Evolutionary conservation across 2,888 invertebrate species (phyloP).

Genomic region (Minunthozetes semirufus): DNA sequence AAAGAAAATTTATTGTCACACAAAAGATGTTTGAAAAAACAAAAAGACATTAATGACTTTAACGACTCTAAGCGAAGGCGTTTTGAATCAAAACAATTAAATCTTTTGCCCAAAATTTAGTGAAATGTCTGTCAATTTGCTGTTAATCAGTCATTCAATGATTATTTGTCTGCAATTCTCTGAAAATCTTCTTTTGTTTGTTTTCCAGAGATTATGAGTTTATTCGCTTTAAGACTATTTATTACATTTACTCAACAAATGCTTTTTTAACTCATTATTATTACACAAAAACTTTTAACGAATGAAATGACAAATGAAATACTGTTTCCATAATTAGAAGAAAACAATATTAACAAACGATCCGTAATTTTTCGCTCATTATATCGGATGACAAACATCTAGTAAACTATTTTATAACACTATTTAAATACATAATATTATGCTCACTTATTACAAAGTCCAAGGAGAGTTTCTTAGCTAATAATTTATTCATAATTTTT

Average conservation of each 20-base stretch:
- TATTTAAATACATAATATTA: no score
- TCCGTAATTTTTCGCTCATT: no score
- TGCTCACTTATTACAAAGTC: no score
- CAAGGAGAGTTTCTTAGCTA: no score
- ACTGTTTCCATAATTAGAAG: not conserved
- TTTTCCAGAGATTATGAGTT: not conserved
- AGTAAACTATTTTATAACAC: no score
- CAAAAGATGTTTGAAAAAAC: not conserved
- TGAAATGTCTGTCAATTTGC: not conserved
- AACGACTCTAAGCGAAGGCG: not conserved
- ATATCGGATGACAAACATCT: no score
- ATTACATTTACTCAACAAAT: not conserved
- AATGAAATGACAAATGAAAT: not conserved
- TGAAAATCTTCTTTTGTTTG: conserved; percentile 1
- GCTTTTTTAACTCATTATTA: not conserved
- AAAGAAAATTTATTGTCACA: not conserved
- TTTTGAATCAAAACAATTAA: conserved; percentile 2
- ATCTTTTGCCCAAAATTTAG: not conserved
- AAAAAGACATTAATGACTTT: not conserved
- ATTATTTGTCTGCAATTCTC: not conserved
- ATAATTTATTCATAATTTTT: no score
- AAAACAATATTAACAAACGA: not conserved
- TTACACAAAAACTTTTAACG: no score
- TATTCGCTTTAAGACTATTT: not conserved
- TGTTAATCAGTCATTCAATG: not conserved